Percentiles rank a stretch among this genome's conserved stretches.
These are phyloP conservation scores for Papilio protenor DNA, from an alignment of 2,888 invertebrate genomes.

Conservation along the genomic window DNA sequence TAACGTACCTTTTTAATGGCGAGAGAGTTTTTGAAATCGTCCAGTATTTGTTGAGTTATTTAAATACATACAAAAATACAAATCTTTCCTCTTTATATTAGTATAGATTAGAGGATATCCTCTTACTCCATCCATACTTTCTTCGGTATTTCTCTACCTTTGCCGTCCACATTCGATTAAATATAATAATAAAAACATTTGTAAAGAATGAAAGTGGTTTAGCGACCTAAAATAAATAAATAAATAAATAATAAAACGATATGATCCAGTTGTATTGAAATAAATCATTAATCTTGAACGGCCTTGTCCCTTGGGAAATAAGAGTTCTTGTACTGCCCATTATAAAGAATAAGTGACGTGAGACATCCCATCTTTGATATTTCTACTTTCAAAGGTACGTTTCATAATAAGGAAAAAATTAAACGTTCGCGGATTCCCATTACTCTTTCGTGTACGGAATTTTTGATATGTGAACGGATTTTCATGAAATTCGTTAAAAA, in stretches of 20 bases:
- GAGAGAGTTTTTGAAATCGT: too few species aligned
- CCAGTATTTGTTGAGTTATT: too few species aligned
- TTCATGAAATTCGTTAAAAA: not conserved
- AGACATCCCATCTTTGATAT: slow-evolving; percentile 11
- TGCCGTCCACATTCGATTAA: too few species aligned
- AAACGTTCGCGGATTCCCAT: not conserved
- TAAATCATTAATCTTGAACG: slow-evolving; percentile 3
- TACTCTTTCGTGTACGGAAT: not conserved
- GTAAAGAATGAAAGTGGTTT: not conserved
- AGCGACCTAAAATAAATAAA: not conserved
- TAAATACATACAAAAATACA: too few species aligned
- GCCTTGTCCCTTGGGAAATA: not conserved
- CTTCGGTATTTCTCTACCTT: too few species aligned
- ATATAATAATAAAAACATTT: not conserved
- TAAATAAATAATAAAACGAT: too few species aligned
- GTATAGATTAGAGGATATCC: too few species aligned
- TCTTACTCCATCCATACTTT: too few species aligned
- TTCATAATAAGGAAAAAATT: not conserved
- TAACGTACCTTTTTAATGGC: too few species aligned
- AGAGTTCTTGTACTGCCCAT: slow-evolving; percentile 1
- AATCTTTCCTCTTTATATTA: too few species aligned
- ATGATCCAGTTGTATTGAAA: not conserved
- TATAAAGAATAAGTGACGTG: slow-evolving; percentile 3
- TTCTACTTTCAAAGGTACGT: slow-evolving; percentile 8
- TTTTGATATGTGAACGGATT: not conserved